Evolutionary conservation across 2,113 vertebrate genomes (phyloP).

Genomic region (Phalacrocorax brasilianus): DNA sequence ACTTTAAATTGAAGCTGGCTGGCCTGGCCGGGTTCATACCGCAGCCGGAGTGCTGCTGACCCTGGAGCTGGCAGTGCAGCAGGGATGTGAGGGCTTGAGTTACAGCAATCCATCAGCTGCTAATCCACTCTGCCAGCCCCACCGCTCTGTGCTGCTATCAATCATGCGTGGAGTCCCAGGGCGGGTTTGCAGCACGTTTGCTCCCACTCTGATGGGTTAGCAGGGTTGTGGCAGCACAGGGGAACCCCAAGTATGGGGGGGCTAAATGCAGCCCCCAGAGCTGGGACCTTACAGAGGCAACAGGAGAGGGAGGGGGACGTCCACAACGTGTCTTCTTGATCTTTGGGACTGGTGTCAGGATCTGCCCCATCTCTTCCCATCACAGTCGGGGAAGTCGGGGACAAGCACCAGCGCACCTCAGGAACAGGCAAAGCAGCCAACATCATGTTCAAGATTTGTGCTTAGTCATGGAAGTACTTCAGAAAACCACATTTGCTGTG

Average conservation of each 20-base stretch:
- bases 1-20: background rate
- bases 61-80: background rate
- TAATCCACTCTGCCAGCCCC: conserved; percentile 1
- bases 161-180: background rate
- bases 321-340: background rate
- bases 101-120: conserved; percentile 37
- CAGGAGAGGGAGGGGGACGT: background rate
- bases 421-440: background rate
- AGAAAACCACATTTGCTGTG: background rate
- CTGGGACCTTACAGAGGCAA: background rate
- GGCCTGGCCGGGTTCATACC: background rate
- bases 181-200: accelerated
- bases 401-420: background rate
- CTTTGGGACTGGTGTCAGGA: background rate
- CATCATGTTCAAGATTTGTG: background rate
- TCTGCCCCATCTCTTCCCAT: background rate
- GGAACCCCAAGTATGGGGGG: accelerated
- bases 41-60: background rate
- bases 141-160: background rate
- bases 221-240: background rate
- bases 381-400: accelerated
- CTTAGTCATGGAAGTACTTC: background rate
- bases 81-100: background rate
- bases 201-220: accelerated
- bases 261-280: accelerated